Conservation (phyloP, 1,140 invertebrate species). For the Elymnias hypermnestra region DNA sequence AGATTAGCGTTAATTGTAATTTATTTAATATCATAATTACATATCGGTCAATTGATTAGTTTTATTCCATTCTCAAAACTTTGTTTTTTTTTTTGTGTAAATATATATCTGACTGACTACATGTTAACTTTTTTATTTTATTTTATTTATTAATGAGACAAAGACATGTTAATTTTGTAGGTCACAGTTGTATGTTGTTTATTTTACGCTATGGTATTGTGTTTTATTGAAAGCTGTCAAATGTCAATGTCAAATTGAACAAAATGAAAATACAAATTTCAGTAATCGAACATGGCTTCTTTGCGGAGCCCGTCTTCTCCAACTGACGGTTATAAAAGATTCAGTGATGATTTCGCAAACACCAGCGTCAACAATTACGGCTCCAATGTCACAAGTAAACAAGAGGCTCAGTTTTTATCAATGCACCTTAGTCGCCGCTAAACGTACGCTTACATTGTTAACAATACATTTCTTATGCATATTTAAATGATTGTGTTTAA, state of each 20-base stretch:
- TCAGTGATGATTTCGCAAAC: slow-evolving; percentile 76
- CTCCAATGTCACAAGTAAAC: slow-evolving; percentile 75
- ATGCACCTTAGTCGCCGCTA: slow-evolving; percentile 64
- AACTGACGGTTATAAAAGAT: slow-evolving; percentile 77
- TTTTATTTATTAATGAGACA: too few relatives aligned
- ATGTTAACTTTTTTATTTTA: too few relatives aligned
- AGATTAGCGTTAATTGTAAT: too few relatives aligned
- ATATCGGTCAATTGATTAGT: too few relatives aligned
- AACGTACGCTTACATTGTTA: slow-evolving; percentile 65
- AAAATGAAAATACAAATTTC: slow-evolving; percentile 32
- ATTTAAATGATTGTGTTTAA: slow-evolving; percentile 63
- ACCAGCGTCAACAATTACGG: slow-evolving; percentile 76
- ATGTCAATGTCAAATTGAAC: too few relatives aligned
- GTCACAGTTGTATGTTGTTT: too few relatives aligned
- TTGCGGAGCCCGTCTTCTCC: slow-evolving; percentile 72
- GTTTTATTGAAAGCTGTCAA: slow-evolving; percentile 10
- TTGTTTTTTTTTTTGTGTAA: too few relatives aligned
- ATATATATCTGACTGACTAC: too few relatives aligned
- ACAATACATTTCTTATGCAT: slow-evolving; percentile 65
- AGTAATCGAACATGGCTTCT: slow-evolving; percentile 71
- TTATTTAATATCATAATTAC: too few relatives aligned
- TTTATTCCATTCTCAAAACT: too few relatives aligned
- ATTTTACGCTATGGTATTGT: too few relatives aligned
- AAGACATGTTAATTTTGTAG: too few relatives aligned
- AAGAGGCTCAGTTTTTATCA: slow-evolving; percentile 60